Percentiles rank a stretch among this genome's conserved stretches.
Conservation (phyloP, 2,113 vertebrate genomes). For the Centropus unirufus region DNA sequence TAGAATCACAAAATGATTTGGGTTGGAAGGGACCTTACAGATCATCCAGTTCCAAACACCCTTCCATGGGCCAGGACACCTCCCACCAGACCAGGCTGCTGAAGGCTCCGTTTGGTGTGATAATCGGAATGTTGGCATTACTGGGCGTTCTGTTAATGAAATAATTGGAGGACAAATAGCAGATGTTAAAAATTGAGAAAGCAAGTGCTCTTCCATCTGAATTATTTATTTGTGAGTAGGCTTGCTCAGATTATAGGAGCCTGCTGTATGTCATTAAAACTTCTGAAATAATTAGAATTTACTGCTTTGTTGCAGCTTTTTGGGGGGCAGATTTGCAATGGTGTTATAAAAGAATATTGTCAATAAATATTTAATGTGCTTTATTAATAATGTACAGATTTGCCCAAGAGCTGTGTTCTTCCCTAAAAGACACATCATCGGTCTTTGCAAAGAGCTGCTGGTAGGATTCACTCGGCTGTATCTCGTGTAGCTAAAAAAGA, state of each 20-base stretch:
- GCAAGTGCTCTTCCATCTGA: background rate
- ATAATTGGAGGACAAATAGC: background rate
- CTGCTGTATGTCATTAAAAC: background rate
- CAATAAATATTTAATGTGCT: background rate
- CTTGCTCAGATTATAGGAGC: background rate
- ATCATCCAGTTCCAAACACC: too few species aligned
- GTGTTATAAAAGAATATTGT: background rate
- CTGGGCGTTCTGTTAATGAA: background rate
- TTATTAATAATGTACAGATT: background rate
- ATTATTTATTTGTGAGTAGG: background rate
- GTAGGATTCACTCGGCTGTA: background rate
- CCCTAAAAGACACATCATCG: background rate
- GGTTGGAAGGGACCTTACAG: too few species aligned
- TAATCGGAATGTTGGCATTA: background rate
- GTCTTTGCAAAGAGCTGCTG: background rate
- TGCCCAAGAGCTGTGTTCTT: background rate
- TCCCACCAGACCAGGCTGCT: too few species aligned
- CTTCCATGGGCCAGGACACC: too few species aligned
- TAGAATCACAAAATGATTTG: too few species aligned
- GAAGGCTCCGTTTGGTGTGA: background rate
- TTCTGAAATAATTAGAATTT: background rate
- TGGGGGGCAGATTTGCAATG: background rate
- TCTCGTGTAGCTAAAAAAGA: background rate
- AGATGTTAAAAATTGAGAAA: background rate
- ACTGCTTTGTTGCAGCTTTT: background rate